These are phyloP conservation scores for Ellobium chinense DNA, from an alignment of 2,888 invertebrate genomes.

Conservation along the genomic window DNA sequence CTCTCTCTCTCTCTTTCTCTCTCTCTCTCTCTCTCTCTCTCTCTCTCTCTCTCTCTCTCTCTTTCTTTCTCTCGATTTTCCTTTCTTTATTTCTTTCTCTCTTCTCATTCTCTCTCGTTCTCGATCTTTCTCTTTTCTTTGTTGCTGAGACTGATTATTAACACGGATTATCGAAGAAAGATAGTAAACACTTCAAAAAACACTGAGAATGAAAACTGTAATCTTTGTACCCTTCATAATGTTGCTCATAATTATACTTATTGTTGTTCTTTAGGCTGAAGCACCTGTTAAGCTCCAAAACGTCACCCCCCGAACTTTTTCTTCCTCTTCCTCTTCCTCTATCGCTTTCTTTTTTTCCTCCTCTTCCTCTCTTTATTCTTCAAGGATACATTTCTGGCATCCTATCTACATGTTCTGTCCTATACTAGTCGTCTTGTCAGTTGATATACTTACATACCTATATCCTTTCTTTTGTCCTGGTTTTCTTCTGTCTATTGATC, in stretches of 20 bases:
- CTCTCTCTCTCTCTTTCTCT: conserved; percentile 24
- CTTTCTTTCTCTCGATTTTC: conserved; percentile 2
- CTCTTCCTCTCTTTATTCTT: neutral
- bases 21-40: conserved; percentile 21
- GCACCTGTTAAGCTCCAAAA: too few species aligned
- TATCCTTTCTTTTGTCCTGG: too few species aligned
- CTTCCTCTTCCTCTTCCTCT: neutral
- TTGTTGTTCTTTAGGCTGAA: too few species aligned
- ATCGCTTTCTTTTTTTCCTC: neutral
- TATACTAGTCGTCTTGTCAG: too few species aligned
- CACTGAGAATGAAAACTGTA: too few species aligned
- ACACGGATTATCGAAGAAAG: too few species aligned
- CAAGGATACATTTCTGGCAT: neutral
- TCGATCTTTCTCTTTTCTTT: neutral
- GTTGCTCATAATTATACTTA: too few species aligned
- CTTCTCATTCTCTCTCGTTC: neutral
- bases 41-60: conserved; percentile 33
- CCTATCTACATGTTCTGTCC: too few species aligned
- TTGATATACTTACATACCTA: too few species aligned
- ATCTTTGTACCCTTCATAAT: too few species aligned
- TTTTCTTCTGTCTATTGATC: too few species aligned
- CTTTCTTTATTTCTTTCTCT: neutral
- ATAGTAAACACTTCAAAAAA: too few species aligned
- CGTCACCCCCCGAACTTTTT: neutral
- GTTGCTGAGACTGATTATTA: neutral